A percentile compares a stretch with the other conserved stretches of the same genome.
Evolutionary conservation across 1,140 invertebrate species (phyloP).

Genomic region (Lucilia cuprina): DNA sequence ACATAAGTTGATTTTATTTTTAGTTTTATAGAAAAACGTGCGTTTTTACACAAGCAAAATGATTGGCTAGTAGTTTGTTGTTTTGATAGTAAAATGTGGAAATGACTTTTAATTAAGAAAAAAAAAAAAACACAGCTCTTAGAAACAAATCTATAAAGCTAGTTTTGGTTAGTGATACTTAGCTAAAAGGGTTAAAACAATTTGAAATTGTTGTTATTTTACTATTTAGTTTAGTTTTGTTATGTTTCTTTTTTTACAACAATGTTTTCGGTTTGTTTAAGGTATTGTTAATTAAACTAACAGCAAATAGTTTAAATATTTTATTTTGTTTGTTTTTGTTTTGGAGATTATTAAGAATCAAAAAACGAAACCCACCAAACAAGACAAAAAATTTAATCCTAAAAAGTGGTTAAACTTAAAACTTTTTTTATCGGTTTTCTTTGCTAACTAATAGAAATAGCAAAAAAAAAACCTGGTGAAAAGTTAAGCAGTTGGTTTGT

Average conservation of each 20-base stretch:
- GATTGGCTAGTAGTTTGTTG: no score
- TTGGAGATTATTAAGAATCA: neutral
- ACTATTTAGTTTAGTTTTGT: neutral
- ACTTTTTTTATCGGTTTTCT: no score
- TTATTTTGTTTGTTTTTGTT: no score
- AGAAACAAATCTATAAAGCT: no score
- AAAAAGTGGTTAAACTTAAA: no score
- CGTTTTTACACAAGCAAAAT: neutral
- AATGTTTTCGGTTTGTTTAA: neutral
- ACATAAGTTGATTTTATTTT: neutral
- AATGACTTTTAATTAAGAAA: constrained; percentile 21
- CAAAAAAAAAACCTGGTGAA: neutral
- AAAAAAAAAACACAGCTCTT: no score
- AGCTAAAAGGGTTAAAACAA: constrained; percentile 21
- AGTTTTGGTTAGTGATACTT: neutral
- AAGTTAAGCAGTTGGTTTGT: no score
- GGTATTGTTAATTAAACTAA: neutral
- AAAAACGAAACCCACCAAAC: neutral
- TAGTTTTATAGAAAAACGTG: neutral
- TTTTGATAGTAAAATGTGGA: neutral
- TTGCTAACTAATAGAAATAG: neutral
- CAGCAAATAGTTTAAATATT: neutral
- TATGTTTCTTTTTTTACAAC: neutral
- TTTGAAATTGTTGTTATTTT: neutral
- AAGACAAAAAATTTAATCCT: neutral